Evolutionary conservation across 1,140 invertebrate genomes (phyloP).

Genomic region (Nasonia vitripennis): DNA sequence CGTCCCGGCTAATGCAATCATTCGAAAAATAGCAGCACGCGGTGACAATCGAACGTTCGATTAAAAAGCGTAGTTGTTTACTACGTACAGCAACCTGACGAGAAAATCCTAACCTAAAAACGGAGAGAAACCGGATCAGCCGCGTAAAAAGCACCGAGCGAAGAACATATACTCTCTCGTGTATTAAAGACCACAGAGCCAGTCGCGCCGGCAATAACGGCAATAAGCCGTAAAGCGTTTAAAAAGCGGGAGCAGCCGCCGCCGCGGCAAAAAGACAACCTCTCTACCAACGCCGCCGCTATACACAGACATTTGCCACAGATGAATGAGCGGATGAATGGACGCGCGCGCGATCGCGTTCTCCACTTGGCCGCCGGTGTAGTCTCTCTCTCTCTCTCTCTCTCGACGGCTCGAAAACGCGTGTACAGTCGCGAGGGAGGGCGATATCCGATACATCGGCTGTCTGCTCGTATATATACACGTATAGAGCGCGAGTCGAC

Average conservation of each 20-base stretch:
- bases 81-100: background rate
- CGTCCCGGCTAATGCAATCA: too few relatives aligned
- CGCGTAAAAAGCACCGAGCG: background rate
- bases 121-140: background rate
- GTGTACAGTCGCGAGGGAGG: slow-evolving; percentile 7
- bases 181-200: slow-evolving; percentile 17
- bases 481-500: slow-evolving; percentile 35
- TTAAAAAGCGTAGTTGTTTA: too few relatives aligned
- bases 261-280: slow-evolving; percentile 34
- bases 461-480: slow-evolving; percentile 27
- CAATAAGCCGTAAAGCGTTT: slow-evolving; percentile 60
- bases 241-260: slow-evolving; percentile 44
- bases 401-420: slow-evolving; percentile 6
- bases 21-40: too few relatives aligned
- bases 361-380: slow-evolving; percentile 29
- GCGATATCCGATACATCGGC: slow-evolving; percentile 62
- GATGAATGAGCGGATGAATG: slow-evolving; percentile 62
- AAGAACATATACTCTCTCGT: background rate
- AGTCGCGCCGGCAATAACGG: slow-evolving; percentile 32
- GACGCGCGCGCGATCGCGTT: slow-evolving; percentile 50
- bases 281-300: slow-evolving; percentile 16
- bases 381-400: slow-evolving; percentile 8
- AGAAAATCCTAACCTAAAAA: background rate
- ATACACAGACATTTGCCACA: slow-evolving; percentile 22
- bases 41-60: too few relatives aligned